Percentiles rank a stretch among this genome's conserved stretches.
Conservation (phyloP, 2,797 vertebrate species). For the Geotrypetes seraphini region DNA sequence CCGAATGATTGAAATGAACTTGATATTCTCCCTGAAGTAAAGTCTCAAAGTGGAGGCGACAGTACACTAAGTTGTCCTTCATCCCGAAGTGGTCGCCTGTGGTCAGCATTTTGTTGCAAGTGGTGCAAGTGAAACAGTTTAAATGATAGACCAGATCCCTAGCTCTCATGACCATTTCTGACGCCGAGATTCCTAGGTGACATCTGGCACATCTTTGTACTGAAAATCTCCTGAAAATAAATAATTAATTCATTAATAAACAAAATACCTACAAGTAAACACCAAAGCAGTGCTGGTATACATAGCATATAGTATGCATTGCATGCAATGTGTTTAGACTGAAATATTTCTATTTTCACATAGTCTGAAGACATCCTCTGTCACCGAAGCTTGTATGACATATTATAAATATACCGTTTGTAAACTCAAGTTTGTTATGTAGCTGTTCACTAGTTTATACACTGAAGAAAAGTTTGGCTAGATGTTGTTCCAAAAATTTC, state of each 20-base stretch:
- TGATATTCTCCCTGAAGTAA: conserved; percentile 95
- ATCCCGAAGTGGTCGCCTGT: conserved; percentile 98
- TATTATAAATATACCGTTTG: too few relatives aligned
- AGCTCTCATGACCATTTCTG: conserved; percentile 98
- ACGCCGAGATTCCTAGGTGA: conserved; percentile 95
- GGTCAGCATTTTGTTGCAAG: conserved; percentile 95
- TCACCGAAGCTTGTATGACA: too few relatives aligned
- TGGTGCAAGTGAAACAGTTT: conserved; percentile 95
- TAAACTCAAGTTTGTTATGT: too few relatives aligned
- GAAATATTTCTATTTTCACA: too few relatives aligned
- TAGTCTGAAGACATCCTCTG: too few relatives aligned
- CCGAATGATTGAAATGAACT: conserved; percentile 87
- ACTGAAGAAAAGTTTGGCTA: too few relatives aligned
- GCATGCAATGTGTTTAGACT: too few relatives aligned
- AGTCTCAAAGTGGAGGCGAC: conserved; percentile 95
- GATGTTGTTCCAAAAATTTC: too few relatives aligned
- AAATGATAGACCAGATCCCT: conserved; percentile 95
- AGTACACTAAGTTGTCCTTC: conserved; percentile 98
- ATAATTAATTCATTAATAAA: conserved; percentile 29
- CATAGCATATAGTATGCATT: too few relatives aligned
- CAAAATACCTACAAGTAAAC: too few relatives aligned
- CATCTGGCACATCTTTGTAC: conserved; percentile 95
- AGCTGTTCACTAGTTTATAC: too few relatives aligned
- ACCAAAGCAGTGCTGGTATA: too few relatives aligned
- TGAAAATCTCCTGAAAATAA: conserved; percentile 83